A percentile compares a stretch with the other conserved stretches of the same genome.
phyloP scores from a whole-genome alignment of 2,113 vertebrate genomes.

The Zapornia atra region DNA sequence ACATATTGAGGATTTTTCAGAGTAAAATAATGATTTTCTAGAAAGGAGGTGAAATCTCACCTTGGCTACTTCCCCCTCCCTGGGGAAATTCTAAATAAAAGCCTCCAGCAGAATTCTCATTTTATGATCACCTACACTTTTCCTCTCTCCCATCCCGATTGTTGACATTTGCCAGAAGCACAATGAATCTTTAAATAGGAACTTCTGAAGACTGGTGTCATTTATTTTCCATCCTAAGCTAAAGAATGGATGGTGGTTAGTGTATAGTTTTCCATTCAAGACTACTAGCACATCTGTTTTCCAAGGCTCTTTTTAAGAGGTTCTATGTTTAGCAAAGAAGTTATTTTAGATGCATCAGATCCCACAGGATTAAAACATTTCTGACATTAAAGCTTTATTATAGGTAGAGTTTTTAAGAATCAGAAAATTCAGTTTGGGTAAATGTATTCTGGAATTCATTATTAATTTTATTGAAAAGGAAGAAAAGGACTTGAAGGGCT shows the following conservation, averaged over 20 bases:
- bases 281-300: conserved; percentile 45
- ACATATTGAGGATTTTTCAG: not conserved
- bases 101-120: not conserved
- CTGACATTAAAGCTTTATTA: not conserved
- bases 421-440: not conserved
- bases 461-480: not conserved
- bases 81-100: not conserved
- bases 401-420: not conserved
- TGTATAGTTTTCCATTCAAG: not conserved
- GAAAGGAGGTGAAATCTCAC: not conserved
- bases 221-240: conserved; percentile 14
- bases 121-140: not conserved
- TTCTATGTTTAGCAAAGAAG: not conserved
- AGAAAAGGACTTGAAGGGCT: not conserved
- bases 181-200: conserved; percentile 39
- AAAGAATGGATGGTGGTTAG: not conserved
- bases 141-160: not conserved
- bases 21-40: not conserved
- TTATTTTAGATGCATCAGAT: not conserved
- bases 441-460: not conserved
- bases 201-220: not conserved
- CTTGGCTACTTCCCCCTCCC: not conserved
- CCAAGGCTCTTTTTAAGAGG: not conserved
- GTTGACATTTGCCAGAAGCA: conserved; percentile 8
- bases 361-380: not conserved